These are phyloP conservation scores for Oostethus manadensis DNA, from an alignment of 2,113 vertebrate species.

Conservation along the genomic window DNA sequence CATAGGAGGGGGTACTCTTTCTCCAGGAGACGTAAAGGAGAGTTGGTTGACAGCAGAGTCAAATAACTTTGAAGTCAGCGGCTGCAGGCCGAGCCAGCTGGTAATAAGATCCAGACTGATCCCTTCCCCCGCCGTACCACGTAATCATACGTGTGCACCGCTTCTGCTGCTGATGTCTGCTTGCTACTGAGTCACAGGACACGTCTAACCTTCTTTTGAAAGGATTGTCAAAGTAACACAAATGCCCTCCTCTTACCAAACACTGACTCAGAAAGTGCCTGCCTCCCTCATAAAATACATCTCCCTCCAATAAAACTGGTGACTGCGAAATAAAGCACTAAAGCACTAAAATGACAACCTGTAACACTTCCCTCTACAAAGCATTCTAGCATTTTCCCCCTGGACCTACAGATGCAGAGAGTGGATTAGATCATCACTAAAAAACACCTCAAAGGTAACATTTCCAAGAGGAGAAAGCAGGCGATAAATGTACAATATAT, in stretches of 20 bases:
- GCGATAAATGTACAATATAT: too few relatives aligned
- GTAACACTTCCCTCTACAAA: conserved; percentile 4
- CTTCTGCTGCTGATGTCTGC: neutral
- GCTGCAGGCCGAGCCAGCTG: conserved; percentile 36
- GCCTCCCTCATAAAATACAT: too few relatives aligned
- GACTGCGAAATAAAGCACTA: conserved; percentile 9
- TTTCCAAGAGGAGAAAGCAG: too few relatives aligned
- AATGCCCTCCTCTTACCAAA: too few relatives aligned
- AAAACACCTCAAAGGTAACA: too few relatives aligned
- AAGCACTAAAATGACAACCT: conserved; percentile 5
- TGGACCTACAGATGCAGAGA: neutral
- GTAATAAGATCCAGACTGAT: conserved; percentile 55
- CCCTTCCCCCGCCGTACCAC: conserved; percentile 19
- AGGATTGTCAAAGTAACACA: too few relatives aligned
- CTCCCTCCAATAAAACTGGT: too few relatives aligned
- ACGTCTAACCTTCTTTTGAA: too few relatives aligned
- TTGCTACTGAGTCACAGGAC: too few relatives aligned
- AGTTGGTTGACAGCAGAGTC: conserved; percentile 25
- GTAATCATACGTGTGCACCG: conserved; percentile 49
- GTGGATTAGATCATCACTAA: neutral
- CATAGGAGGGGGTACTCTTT: conserved; percentile 1
- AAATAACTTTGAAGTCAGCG: conserved; percentile 41
- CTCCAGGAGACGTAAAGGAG: conserved; percentile 15
- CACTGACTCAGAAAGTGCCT: too few relatives aligned
- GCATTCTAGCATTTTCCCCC: conserved; percentile 11